Evolutionary conservation across 2,797 vertebrate genomes (phyloP).

Genomic region (Calcarius lapponicus): DNA sequence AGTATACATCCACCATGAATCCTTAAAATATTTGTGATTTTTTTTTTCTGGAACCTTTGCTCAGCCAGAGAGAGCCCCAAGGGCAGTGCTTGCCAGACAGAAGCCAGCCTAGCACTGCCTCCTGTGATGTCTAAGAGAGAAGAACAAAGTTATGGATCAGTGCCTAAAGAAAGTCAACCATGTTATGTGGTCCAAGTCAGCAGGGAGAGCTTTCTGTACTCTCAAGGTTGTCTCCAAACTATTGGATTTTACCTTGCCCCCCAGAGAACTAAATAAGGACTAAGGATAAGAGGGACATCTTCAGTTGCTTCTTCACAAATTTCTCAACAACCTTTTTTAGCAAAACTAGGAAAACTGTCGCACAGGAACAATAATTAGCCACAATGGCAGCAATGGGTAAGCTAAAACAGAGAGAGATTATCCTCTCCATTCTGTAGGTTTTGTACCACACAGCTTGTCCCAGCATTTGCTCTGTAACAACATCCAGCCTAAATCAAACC

Average conservation of each 20-base stretch:
- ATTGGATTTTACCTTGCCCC: background rate
- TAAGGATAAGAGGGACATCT: background rate
- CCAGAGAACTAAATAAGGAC: background rate
- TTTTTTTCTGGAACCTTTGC: background rate
- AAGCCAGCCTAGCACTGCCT: background rate
- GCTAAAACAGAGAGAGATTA: background rate
- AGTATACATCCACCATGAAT: background rate
- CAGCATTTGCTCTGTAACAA: background rate
- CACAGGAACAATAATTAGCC: background rate
- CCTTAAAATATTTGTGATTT: background rate
- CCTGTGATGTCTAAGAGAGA: background rate
- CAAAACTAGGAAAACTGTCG: background rate
- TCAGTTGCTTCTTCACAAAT: background rate
- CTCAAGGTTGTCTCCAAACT: background rate
- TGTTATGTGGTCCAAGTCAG: accelerated
- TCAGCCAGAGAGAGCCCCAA: background rate
- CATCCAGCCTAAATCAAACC: background rate
- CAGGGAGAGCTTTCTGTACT: background rate
- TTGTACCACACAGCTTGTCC: background rate
- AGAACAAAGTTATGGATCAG: background rate
- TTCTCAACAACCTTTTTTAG: background rate
- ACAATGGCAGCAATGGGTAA: background rate
- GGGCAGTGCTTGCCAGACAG: background rate
- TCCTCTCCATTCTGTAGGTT: background rate
- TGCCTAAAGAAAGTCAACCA: background rate